Evolutionary conservation across 2,888 invertebrate species (phyloP).

Genomic region (Bunonema sp.): DNA sequence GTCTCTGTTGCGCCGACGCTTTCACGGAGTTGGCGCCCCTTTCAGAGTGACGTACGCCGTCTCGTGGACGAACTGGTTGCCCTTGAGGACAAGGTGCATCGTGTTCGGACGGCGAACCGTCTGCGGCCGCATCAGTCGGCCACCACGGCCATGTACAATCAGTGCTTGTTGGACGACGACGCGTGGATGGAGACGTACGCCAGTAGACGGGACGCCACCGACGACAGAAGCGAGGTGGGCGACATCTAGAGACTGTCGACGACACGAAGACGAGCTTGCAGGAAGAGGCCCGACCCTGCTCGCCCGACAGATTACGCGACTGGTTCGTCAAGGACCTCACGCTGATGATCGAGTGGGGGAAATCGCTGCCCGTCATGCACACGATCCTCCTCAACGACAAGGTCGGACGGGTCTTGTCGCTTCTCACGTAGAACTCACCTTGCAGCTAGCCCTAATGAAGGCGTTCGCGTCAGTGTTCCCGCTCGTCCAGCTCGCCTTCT

Average conservation of each 20-base stretch:
- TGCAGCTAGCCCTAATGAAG: conserved; percentile 24
- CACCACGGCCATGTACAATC: conserved; percentile 20
- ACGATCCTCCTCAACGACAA: conserved; percentile 18
- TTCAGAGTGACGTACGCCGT: conserved; percentile 11
- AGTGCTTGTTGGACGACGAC: conserved; percentile 14
- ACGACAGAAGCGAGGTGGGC: no score
- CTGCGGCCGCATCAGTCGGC: conserved; percentile 18
- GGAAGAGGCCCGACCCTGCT: conserved; percentile 13
- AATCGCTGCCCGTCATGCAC: conserved; percentile 16
- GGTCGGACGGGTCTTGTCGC: no score
- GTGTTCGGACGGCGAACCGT: conserved; percentile 14
- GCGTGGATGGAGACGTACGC: conserved; percentile 14
- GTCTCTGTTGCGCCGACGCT: no score
- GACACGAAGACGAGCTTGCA: no score
- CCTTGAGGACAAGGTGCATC: conserved; percentile 15
- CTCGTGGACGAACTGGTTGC: conserved; percentile 12
- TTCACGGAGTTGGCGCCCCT: no score
- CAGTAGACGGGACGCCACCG: no score
- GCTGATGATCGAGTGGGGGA: conserved; percentile 28
- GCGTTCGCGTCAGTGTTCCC: conserved; percentile 20
- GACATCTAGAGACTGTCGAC: no score
- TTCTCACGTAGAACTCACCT: conserved; percentile 2
- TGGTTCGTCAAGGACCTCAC: conserved; percentile 25
- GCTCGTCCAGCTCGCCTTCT: conserved; percentile 20
- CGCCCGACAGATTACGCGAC: conserved; percentile 13